Evolutionary conservation across 1,140 invertebrate genomes (phyloP).

Genomic region (Musca vetustissima): DNA sequence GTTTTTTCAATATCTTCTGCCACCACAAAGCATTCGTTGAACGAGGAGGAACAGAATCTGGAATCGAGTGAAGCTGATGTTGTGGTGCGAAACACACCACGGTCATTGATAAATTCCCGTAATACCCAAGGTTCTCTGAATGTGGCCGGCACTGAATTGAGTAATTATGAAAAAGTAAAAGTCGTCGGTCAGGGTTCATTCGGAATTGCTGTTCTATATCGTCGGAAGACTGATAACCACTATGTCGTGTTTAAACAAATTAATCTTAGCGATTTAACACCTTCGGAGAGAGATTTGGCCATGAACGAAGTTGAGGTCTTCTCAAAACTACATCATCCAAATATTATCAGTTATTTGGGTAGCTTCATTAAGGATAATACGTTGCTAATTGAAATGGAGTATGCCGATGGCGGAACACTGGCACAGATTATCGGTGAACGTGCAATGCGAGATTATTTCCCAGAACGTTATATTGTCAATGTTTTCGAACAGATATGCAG

Average conservation of each 20-base stretch:
- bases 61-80: not conserved
- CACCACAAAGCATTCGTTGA: not conserved
- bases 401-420: conserved; percentile 75
- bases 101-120: not conserved
- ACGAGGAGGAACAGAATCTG: not conserved
- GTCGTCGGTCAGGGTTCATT: conserved; percentile 64
- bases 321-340: conserved; percentile 72
- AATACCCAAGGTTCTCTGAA: conserved; percentile 15
- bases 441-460: conserved; percentile 49
- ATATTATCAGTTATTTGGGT: conserved; percentile 75
- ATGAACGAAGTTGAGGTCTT: conserved; percentile 77
- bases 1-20: conserved; percentile 42
- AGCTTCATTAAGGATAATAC: conserved; percentile 75
- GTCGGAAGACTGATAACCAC: conserved; percentile 65
- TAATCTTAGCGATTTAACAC: conserved; percentile 71
- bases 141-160: conserved; percentile 39
- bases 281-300: conserved; percentile 69
- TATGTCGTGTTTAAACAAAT: conserved; percentile 78
- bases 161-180: conserved; percentile 49
- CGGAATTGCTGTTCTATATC: conserved; percentile 73
- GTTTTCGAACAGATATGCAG: conserved; percentile 72
- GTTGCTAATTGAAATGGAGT: conserved; percentile 81
- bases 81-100: not conserved
- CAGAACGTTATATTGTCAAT: conserved; percentile 66
- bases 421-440: conserved; percentile 65